Base-by-base conservation (phyloP, 2,888 invertebrate genomes). In the Drosophila algonquin region DNA sequence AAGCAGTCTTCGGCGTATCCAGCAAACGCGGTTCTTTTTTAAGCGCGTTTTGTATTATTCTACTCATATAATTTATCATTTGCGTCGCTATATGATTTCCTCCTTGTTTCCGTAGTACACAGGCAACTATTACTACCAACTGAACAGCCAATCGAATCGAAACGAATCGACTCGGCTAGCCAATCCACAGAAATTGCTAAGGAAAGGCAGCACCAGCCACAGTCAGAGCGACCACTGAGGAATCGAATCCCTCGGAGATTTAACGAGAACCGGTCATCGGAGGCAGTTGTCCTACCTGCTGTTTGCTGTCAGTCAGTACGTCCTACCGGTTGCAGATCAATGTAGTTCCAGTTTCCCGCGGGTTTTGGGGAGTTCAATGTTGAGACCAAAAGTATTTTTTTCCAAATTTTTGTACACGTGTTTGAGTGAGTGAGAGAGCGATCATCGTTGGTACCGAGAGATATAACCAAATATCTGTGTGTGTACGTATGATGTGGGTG, bases 61-160 rank as follows among this genome's bases (percentile, higher is more conserved):
- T 92, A 92, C 92, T 92, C 92, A 92, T 91, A 91, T 92, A 91
- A 92, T 92, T 92, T 92, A 91, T 91, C 84, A 91, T 92, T 92
- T 92, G 92, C 92, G 92, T 92, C 92, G 92, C 92, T 92, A 83
- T 92, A 92, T 92, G 89, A 92, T 92, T 92, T 92, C 89, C 90
- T 90, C 90, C 90, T 91, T 90, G 91, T 90, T 91, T 90, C 90
- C 91, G 92, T 91, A 91, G 90, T 85, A 90, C 86, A 76, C 40
- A 73, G 73, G 59, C 64, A 57, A 73, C 73, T 64, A 50, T 48
- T 75, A 79, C 59, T 72, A 68, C 55, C 58, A 62, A 59, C 50
- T 54, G 54, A 64, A 60, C 45, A 73, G 64, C 32, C 61, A 59
- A 48, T 56, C 10, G n/a, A 18, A 50, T 24, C 44, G 14, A 47